These are phyloP conservation scores for Elymnias hypermnestra DNA, from an alignment of 1,140 invertebrate genomes.

Conservation along the genomic window DNA sequence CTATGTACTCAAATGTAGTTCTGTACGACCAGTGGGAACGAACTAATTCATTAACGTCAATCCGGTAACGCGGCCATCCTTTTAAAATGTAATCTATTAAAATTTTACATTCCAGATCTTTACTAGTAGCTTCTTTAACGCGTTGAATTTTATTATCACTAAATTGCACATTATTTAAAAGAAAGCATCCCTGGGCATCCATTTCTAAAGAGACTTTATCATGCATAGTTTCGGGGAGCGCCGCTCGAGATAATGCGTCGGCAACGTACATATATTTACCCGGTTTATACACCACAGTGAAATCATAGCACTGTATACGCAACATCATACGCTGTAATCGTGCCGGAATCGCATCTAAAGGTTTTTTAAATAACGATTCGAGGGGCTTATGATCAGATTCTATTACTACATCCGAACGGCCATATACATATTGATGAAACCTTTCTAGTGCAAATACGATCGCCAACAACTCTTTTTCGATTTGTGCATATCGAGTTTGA, in stretches of 20 bases:
- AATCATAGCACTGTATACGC: constrained; percentile 16
- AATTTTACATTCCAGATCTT: no score
- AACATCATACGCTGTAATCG: constrained; percentile 26
- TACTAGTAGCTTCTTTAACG: no score
- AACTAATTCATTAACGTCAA: no score
- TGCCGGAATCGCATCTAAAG: constrained; percentile 14
- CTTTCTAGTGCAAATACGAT: constrained; percentile 21
- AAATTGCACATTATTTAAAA: no score
- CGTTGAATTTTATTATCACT: no score
- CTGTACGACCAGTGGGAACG: no score
- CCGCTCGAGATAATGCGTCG: constrained; percentile 16
- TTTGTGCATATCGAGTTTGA: constrained; percentile 18
- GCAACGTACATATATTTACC: constrained; percentile 9
- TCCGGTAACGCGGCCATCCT: no score
- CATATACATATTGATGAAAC: constrained; percentile 24
- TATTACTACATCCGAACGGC: constrained; percentile 10
- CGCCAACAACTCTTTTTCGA: constrained; percentile 23
- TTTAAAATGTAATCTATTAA: no score
- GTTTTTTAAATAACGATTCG: constrained; percentile 21
- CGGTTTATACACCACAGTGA: constrained; percentile 10
- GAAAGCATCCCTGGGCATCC: no score
- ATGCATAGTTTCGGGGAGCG: background rate
- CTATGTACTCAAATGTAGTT: no score
- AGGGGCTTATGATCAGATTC: constrained; percentile 28
- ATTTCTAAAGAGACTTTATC: no score